Evolutionary conservation across 2,797 vertebrate species (phyloP).

Genomic region (Helicolenus hilgendorfi): DNA sequence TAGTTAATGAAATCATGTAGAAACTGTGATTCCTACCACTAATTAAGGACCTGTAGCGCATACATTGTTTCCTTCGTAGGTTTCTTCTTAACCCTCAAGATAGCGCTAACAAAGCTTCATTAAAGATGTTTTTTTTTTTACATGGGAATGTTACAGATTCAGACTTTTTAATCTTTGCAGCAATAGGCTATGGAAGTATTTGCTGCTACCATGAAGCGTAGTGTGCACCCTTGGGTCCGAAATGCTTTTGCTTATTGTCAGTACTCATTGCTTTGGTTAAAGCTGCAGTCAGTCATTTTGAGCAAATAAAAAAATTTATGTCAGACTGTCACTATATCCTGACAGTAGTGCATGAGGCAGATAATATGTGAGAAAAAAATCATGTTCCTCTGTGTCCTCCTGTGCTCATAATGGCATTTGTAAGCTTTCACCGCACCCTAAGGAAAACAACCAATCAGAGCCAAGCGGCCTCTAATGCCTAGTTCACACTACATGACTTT

Average conservation of each 20-base stretch:
- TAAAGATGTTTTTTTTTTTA: slow-evolving; percentile 4
- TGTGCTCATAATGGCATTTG: no score
- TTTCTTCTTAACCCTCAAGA: slow-evolving; percentile 17
- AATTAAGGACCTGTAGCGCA: slow-evolving; percentile 44
- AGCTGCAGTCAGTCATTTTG: no score
- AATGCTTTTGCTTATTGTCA: background rate
- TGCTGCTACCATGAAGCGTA: background rate
- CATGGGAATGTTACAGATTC: slow-evolving; percentile 16
- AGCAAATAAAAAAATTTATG: no score
- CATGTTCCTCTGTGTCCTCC: no score
- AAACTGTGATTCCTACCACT: slow-evolving; percentile 21
- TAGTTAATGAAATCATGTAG: slow-evolving; percentile 19
- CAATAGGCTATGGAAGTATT: slow-evolving; percentile 9
- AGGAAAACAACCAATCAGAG: no score
- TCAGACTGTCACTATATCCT: no score
- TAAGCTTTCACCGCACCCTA: no score
- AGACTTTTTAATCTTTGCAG: background rate
- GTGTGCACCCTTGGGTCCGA: background rate
- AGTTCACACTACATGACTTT: no score
- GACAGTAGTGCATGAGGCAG: no score
- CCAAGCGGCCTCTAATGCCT: no score
- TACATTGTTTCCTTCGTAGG: slow-evolving; percentile 10
- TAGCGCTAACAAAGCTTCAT: slow-evolving; percentile 24
- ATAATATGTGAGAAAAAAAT: no score
- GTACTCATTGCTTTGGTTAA: slow-evolving; percentile 41